Evolutionary conservation across 2,888 invertebrate species (phyloP), one percentile per base, ranked within the genome.

Genomic region (Rhimphoctona megacephalus): DNA sequence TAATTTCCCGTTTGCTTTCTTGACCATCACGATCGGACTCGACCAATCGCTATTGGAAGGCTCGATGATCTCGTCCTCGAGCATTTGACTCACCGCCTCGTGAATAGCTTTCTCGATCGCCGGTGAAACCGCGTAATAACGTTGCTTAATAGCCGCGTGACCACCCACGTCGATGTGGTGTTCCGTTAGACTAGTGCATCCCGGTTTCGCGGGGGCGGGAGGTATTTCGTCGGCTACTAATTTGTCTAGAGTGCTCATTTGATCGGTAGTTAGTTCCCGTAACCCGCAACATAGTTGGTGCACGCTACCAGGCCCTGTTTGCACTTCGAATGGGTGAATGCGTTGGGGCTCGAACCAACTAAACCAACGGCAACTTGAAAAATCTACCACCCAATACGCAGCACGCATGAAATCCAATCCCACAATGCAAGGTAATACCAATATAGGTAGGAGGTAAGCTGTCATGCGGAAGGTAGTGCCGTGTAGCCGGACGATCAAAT

Each of bases 11-110:
- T n/a, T n/a, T n/a, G n/a, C n/a, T n/a, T n/a, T n/a, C n/a, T n/a
- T n/a, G n/a, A 33, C 33, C 33, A 33, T 33, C 33, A 80, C 79
- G n/a, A 80, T 84, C 0, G 79, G 79, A 30, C 79, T 74, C 8
- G 74, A 69, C 67, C 74, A 74, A 0, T 74, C 57, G 30, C 79
- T 80, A 0, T 22, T 8, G 0, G 83, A 84, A 0, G 49, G 79
- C 5, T 74, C 74, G 0, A 74, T 84, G 0, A 83, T 69, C 0
- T 54, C 79, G 43, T 79, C 79, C 3, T 11, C 19, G 8, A 83
- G 39, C 83, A 79, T 83, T 30, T 69, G 54, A 0, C 25, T 30
- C 0, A 74, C 83, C 0, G 54, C n/a, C 1, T 79, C 83, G n/a
- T 61, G 67, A n/a, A n/a, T n/a, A n/a, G n/a, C n/a, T n/a, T n/a